Evolutionary conservation across 2,888 invertebrate species (phyloP).

Genomic region (Eupsilia transversa): DNA sequence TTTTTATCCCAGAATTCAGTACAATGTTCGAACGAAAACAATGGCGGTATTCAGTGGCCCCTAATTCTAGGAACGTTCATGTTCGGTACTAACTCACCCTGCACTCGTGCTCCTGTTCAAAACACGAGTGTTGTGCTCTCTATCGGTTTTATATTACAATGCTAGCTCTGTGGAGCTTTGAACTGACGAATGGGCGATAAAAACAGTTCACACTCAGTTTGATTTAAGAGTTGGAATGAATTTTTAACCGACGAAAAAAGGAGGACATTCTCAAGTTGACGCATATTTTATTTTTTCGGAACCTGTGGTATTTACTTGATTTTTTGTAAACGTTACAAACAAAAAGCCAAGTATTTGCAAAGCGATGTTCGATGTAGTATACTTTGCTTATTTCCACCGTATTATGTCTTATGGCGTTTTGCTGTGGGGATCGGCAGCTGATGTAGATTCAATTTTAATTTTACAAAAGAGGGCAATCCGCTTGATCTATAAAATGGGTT

Average conservation of each 20-base stretch:
- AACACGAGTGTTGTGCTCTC: constrained; percentile 46
- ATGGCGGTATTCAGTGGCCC: constrained; percentile 47
- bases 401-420: no score
- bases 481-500: no score
- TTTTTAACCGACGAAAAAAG: no score
- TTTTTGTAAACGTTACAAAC: not conserved
- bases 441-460: no score
- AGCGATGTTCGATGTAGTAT: no score
- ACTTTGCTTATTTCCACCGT: no score
- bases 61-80: constrained; percentile 56
- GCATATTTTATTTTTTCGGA: not conserved
- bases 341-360: not conserved
- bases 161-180: constrained; percentile 51
- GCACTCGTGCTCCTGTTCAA: constrained; percentile 28
- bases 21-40: constrained; percentile 58
- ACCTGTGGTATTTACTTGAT: not conserved
- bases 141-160: constrained; percentile 57
- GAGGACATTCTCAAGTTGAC: no score
- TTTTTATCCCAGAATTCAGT: constrained; percentile 45
- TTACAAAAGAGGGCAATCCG: no score
- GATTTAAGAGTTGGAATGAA: constrained; percentile 17
- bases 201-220: constrained; percentile 16
- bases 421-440: no score
- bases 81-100: constrained; percentile 32
- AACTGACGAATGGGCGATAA: constrained; percentile 33